phyloP scores from a whole-genome alignment of 2,797 vertebrate genomes.

The Natrix natrix region DNA sequence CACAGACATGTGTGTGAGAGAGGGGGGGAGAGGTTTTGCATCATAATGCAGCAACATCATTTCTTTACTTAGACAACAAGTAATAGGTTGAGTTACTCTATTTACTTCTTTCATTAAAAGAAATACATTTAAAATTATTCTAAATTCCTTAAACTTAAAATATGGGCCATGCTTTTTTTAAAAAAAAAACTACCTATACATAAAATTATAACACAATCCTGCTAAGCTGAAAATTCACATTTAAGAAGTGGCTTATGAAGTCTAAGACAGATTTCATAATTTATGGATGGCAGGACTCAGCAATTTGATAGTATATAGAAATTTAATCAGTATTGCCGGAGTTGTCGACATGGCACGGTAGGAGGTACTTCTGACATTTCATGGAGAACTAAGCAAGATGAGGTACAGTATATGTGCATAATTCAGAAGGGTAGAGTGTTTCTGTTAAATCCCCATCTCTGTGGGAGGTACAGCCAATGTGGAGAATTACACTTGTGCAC shows the following conservation, averaged over 20 bases:
- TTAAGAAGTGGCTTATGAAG: slow-evolving; percentile 68
- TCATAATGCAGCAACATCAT: not conserved
- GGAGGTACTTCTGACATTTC: slow-evolving; percentile 78
- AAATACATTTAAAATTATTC: slow-evolving; percentile 13
- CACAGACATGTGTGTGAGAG: not conserved
- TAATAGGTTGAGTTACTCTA: slow-evolving; percentile 7
- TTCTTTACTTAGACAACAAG: not conserved
- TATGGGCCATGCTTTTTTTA: slow-evolving; percentile 33
- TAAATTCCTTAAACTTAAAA: slow-evolving; percentile 21
- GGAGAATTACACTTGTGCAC: slow-evolving; percentile 47
- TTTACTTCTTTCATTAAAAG: slow-evolving; percentile 21
- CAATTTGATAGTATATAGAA: slow-evolving; percentile 71
- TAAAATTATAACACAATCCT: slow-evolving; percentile 53
- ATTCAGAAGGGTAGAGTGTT: slow-evolving; percentile 60
- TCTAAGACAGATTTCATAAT: slow-evolving; percentile 72
- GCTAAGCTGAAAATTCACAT: slow-evolving; percentile 57
- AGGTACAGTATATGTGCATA: slow-evolving; percentile 65
- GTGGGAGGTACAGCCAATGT: slow-evolving; percentile 51
- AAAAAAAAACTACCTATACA: slow-evolving; percentile 27
- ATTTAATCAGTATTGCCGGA: slow-evolving; percentile 75
- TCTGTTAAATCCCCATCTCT: slow-evolving; percentile 61
- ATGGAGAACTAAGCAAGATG: slow-evolving; percentile 71
- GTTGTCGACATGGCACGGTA: slow-evolving; percentile 70
- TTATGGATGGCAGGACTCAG: slow-evolving; percentile 74
- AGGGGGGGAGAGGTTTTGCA: not conserved